Percentiles rank a stretch among this genome's conserved stretches.
phyloP scores from a whole-genome alignment of 2,797 vertebrate species.

The Natrix natrix region DNA sequence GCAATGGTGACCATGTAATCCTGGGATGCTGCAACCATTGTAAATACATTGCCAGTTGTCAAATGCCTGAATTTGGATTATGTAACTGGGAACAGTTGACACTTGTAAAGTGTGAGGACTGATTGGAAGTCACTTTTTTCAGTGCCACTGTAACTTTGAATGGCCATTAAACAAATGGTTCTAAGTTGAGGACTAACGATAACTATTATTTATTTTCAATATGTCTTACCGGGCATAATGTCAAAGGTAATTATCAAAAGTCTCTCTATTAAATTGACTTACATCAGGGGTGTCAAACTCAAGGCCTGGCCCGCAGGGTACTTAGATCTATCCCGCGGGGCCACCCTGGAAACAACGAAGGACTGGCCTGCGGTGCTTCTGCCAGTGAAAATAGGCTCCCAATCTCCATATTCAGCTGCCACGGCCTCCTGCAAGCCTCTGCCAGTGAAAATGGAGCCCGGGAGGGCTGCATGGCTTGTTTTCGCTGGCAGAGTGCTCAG shows the following conservation, averaged over 20 bases:
- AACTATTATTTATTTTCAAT: neutral
- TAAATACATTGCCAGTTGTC: neutral
- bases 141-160: neutral
- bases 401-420: too few species aligned
- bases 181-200: neutral
- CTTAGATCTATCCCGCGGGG: too few species aligned
- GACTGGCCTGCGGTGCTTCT: too few species aligned
- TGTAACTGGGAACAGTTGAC: neutral
- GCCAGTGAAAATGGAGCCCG: too few species aligned
- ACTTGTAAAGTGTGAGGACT: neutral
- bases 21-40: neutral
- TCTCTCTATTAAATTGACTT: constrained; percentile 31
- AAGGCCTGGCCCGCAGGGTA: too few species aligned
- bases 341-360: too few species aligned
- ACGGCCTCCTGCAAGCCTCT: too few species aligned
- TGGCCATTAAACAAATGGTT: neutral
- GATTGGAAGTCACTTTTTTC: neutral
- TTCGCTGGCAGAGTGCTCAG: too few species aligned
- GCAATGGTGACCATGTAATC: neutral
- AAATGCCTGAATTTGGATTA: neutral
- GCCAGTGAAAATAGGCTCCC: too few species aligned
- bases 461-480: too few species aligned
- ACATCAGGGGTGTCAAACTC: neutral
- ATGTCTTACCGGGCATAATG: neutral
- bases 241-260: constrained; percentile 30